phyloP scores from a whole-genome alignment of 2,113 vertebrate species.

The Thalassoma bifasciatum region DNA sequence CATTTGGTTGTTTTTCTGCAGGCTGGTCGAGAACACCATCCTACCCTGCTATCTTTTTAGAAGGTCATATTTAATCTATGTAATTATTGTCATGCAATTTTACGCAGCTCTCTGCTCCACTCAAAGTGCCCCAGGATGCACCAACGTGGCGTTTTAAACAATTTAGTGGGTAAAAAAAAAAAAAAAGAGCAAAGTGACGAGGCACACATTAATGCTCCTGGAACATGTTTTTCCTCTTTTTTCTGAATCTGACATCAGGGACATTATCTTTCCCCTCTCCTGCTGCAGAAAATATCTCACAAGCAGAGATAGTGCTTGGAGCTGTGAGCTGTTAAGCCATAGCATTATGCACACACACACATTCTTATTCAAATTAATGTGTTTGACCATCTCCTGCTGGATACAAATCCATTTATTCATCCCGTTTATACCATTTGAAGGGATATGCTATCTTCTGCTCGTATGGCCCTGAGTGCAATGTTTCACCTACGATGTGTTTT shows the following conservation, averaged over 20 bases:
- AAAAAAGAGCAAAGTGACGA: conserved; percentile 20
- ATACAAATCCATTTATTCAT: conserved; percentile 52
- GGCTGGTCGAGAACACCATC: conserved; percentile 8
- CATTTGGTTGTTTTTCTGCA: conserved; percentile 1
- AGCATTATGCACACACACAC: conserved; percentile 38
- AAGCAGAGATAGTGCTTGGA: conserved; percentile 23
- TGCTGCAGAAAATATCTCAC: conserved; percentile 52
- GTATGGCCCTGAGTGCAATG: conserved; percentile 23
- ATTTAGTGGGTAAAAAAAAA: background rate
- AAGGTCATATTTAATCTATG: conserved; percentile 75
- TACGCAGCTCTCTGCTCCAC: conserved; percentile 37
- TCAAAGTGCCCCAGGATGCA: conserved; percentile 33
- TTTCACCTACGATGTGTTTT: background rate
- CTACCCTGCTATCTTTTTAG: conserved; percentile 37
- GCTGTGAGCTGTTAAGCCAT: conserved; percentile 33
- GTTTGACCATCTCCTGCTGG: conserved; percentile 49
- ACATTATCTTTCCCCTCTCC: conserved; percentile 54
- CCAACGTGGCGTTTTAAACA: conserved; percentile 41
- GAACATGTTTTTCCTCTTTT: conserved; percentile 27
- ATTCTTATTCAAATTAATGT: conserved; percentile 65
- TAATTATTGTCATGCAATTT: conserved; percentile 70
- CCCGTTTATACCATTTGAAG: conserved; percentile 14
- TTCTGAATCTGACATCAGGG: conserved; percentile 43
- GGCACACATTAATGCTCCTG: conserved; percentile 3
- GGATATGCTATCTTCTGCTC: conserved; percentile 12